Conservation (phyloP, 2,797 vertebrate species). For the Momotus momota region DNA sequence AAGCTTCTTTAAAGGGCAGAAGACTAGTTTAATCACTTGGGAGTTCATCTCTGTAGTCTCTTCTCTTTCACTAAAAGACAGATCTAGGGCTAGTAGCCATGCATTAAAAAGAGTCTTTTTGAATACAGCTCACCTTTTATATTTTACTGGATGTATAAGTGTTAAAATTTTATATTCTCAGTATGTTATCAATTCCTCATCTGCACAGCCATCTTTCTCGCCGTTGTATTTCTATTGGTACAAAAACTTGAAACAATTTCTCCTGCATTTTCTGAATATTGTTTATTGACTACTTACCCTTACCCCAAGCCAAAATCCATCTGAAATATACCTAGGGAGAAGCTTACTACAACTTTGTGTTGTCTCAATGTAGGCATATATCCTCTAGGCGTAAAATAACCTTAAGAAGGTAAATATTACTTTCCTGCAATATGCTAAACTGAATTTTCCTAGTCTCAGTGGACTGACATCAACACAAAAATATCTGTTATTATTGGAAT, state of each 20-base stretch:
- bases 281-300: neutral
- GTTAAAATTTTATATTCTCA: neutral
- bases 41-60: neutral
- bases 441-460: neutral
- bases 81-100: rapidly evolving
- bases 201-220: neutral
- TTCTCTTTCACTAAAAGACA: neutral
- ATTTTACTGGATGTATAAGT: neutral
- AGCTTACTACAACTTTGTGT: neutral
- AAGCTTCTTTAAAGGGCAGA: neutral
- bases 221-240: neutral
- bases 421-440: neutral
- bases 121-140: neutral
- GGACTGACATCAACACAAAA: neutral
- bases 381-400: neutral
- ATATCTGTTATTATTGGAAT: neutral
- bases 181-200: neutral
- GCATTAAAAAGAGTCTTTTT: neutral
- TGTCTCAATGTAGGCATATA: neutral
- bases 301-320: neutral
- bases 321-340: neutral
- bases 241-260: neutral
- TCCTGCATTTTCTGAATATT: neutral
- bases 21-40: neutral
- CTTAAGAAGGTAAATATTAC: neutral